Conservation (phyloP, 2,797 vertebrate species). For the Okamejei kenojei region DNA sequence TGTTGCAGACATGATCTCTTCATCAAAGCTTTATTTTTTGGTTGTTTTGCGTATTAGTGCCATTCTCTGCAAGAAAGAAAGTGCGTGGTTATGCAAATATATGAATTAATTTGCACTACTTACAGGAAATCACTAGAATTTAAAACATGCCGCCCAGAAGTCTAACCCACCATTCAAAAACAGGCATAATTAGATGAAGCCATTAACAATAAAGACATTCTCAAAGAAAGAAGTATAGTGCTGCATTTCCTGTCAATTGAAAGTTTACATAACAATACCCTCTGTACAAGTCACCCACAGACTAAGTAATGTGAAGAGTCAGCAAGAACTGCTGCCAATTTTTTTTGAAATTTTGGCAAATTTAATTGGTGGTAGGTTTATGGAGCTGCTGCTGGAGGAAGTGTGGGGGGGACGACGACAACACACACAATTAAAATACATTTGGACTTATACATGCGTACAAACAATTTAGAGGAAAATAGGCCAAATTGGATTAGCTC, state of each 20-base stretch:
- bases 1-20: slow-evolving; percentile 38
- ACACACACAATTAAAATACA: too few relatives aligned
- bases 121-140: neutral
- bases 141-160: neutral
- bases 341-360: neutral
- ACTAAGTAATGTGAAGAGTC: neutral
- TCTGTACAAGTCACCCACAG: neutral
- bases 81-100: neutral
- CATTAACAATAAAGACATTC: neutral
- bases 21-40: slow-evolving; percentile 77
- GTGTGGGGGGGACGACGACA: too few relatives aligned
- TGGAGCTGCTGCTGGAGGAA: too few relatives aligned
- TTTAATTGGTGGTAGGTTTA: too few relatives aligned
- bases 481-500: too few relatives aligned
- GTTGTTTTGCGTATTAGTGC: slow-evolving; percentile 97
- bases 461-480: too few relatives aligned
- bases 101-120: neutral
- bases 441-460: too few relatives aligned
- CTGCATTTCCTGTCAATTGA: neutral
- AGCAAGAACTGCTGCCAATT: neutral
- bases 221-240: neutral
- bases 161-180: neutral
- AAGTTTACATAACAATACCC: neutral
- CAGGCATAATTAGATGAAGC: neutral
- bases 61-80: slow-evolving; percentile 78